Evolutionary conservation across 1,140 invertebrate species (phyloP).

Genomic region (Drosophila aff.): DNA sequence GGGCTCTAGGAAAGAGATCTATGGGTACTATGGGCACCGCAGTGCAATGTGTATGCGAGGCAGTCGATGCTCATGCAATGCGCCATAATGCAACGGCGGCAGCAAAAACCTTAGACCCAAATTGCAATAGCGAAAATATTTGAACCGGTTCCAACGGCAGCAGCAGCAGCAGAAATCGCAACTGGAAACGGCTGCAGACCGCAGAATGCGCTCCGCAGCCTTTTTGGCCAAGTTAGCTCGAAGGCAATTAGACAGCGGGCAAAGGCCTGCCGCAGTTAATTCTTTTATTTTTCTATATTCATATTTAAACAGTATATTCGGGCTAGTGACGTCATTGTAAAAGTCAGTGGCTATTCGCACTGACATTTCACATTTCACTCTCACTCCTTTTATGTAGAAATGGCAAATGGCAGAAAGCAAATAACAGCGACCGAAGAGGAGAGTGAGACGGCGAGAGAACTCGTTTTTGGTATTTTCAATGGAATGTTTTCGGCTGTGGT

Average conservation of each 20-base stretch:
- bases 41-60: constrained; percentile 38
- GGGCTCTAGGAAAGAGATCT: constrained; percentile 36
- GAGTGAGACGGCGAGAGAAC: constrained; percentile 47
- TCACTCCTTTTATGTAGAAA: constrained; percentile 80
- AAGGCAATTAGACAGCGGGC: constrained; percentile 53
- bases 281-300: not conserved
- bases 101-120: constrained; percentile 72
- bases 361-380: constrained; percentile 82
- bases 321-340: constrained; percentile 74
- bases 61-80: constrained; percentile 67
- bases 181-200: constrained; percentile 65
- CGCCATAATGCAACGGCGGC: constrained; percentile 44
- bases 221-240: constrained; percentile 49
- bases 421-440: constrained; percentile 34
- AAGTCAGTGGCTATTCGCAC: constrained; percentile 50
- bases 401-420: constrained; percentile 63
- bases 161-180: constrained; percentile 40
- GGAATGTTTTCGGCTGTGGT: constrained; percentile 65
- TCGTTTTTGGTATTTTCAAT: constrained; percentile 78
- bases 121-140: constrained; percentile 74
- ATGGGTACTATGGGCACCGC: constrained; percentile 2
- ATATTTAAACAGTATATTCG: constrained; percentile 3
- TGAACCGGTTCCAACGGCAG: constrained; percentile 69
- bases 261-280: constrained; percentile 11
- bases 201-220: constrained; percentile 60